These are phyloP conservation scores for cattle (Bos taurus) DNA, from an alignment of 2,113 vertebrate genomes.

Conservation along the genomic window DNA sequence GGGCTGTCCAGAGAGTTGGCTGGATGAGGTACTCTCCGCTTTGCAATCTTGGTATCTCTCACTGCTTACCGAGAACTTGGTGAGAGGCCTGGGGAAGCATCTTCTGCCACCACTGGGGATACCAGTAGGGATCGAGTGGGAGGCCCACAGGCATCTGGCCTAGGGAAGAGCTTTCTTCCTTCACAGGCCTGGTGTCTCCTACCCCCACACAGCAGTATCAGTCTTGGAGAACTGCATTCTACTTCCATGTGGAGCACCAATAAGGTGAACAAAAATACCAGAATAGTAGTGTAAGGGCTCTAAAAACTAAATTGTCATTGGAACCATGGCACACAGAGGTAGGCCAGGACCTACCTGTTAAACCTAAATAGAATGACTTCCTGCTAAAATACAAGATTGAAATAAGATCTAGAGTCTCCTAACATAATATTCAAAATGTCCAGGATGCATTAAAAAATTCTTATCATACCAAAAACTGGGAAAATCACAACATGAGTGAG, in stretches of 20 bases:
- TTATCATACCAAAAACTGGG: background rate
- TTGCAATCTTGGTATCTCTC: background rate
- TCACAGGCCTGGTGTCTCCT: background rate
- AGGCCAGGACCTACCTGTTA: background rate
- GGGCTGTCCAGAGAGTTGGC: background rate
- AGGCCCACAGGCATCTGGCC: background rate
- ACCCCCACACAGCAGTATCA: background rate
- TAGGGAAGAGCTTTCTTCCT: background rate
- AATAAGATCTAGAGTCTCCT: background rate
- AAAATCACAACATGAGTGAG: conserved; percentile 34
- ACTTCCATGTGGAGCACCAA: background rate
- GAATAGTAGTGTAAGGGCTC: background rate
- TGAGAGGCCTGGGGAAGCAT: background rate
- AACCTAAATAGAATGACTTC: conserved; percentile 5
- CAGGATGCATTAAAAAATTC: background rate
- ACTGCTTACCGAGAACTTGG: background rate
- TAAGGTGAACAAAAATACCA: background rate
- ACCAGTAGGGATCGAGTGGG: background rate
- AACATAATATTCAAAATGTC: conserved; percentile 27
- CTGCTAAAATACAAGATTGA: background rate
- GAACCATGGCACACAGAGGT: background rate
- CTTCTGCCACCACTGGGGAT: background rate
- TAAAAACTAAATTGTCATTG: conserved; percentile 7
- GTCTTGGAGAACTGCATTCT: background rate
- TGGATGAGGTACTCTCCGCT: background rate